Base-by-base conservation (phyloP, 2,888 invertebrate species). In the Drosophila kuntzei region DNA sequence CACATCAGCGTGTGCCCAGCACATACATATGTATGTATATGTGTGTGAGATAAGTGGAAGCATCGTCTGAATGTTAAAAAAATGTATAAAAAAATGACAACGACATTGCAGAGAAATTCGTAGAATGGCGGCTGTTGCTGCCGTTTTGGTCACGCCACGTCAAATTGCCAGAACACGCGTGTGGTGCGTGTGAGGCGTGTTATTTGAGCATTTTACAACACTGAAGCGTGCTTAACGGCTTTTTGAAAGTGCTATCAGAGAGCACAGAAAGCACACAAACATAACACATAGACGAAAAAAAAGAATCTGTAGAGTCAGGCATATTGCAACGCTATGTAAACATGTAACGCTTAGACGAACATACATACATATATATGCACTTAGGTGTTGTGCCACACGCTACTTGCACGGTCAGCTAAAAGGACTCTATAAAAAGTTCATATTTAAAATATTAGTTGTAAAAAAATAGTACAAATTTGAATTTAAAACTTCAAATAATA, bases 151-250 rank as follows among this genome's bases (percentile, higher is more conserved):
- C 88, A 82, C 68, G 88, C 66, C 82, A 67, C 70, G 76, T 86
- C 88, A 87, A 87, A 82, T 82, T 72, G 88, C 88, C 76, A 59
- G 67, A 44, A 87, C 81, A 78, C 87, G 80, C 70, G 60, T 76
- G 80, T 71, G 80, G 60, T 87, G 81, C 82, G 79, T 85, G 85
- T 78, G 87, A 60, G 71, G 85, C 81, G 64, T 81, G 85, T 80
- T 87, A 70, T 81, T 87, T 74, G 61, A 84, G 63, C 85, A 69
- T 85, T 85, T 81, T 82, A 87, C 82, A 85, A 78, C 87, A 87
- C 87, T 81, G 81, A 73, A 76, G 83, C 88, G 80, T 83, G 83
- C 86, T 85, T 85, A 85, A 87, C 87, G 88, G 83, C 82, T 69
- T 87, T 87, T 83, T 87, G 69, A 87, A 87, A 87, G 65, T 83